phyloP scores from a whole-genome alignment of 1,140 invertebrate genomes.

The Pantala flavescens region DNA sequence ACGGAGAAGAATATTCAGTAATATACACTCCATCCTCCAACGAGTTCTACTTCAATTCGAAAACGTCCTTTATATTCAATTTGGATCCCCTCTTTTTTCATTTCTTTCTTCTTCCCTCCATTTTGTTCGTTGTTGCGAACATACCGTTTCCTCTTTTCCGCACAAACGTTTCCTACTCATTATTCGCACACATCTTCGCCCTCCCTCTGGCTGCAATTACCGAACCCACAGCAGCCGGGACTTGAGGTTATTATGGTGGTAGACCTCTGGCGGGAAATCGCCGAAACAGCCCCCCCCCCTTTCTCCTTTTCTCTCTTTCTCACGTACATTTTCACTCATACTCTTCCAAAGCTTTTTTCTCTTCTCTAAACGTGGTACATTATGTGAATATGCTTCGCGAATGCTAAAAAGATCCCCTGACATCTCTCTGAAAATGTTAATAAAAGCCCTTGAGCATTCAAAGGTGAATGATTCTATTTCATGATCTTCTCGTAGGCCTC shows the following conservation, averaged over 20 bases:
- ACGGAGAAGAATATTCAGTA: too few relatives aligned
- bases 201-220: not conserved
- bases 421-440: too few relatives aligned
- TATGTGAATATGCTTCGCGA: too few relatives aligned
- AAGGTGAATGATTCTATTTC: too few relatives aligned
- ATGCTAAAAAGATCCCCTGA: too few relatives aligned
- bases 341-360: too few relatives aligned
- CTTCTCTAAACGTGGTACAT: too few relatives aligned
- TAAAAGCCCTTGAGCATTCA: too few relatives aligned
- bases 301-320: not conserved
- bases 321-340: not conserved
- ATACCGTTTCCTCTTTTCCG: not conserved
- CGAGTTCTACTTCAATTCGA: too few relatives aligned
- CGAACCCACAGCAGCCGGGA: not conserved
- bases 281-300: not conserved
- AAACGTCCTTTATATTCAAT: too few relatives aligned
- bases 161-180: not conserved
- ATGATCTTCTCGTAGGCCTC: too few relatives aligned
- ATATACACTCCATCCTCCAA: too few relatives aligned
- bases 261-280: not conserved
- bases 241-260: slow-evolving; percentile 5
- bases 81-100: not conserved
- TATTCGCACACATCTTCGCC: not conserved
- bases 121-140: not conserved
- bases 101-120: not conserved